Evolutionary conservation across 2,113 vertebrate genomes (phyloP).

Genomic region (Ondatra zibethicus): DNA sequence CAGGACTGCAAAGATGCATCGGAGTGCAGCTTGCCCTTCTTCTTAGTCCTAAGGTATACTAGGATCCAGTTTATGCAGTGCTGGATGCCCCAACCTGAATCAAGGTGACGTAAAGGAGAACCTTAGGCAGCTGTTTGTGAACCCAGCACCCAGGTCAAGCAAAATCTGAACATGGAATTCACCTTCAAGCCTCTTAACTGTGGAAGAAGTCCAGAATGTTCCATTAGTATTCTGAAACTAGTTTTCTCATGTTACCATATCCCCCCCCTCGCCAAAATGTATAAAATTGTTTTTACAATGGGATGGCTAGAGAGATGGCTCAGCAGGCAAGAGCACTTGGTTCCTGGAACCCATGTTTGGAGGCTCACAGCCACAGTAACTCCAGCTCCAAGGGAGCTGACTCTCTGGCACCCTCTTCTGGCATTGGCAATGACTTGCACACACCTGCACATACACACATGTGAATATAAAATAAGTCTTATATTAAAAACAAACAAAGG

Average conservation of each 20-base stretch:
- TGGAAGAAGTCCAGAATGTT: background rate
- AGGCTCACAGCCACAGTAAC: background rate
- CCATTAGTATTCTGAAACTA: background rate
- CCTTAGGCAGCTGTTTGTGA: background rate
- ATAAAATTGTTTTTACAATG: background rate
- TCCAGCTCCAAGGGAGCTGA: too few relatives aligned
- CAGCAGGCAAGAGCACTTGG: background rate
- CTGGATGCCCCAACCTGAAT: background rate
- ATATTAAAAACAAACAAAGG: background rate
- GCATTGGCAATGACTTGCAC: background rate
- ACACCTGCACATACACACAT: background rate
- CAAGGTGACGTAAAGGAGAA: background rate
- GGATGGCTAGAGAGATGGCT: background rate
- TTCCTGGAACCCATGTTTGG: background rate
- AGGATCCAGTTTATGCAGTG: background rate
- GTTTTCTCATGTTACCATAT: background rate
- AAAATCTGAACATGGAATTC: slow-evolving; percentile 3
- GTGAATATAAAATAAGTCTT: background rate
- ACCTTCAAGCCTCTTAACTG: background rate
- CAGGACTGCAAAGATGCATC: background rate
- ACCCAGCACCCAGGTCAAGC: background rate
- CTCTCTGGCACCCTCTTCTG: background rate
- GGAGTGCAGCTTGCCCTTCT: background rate
- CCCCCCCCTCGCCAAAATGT: background rate
- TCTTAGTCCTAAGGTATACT: background rate